phyloP scores from a whole-genome alignment of 2,888 invertebrate species.

The Cabera pusaria region DNA sequence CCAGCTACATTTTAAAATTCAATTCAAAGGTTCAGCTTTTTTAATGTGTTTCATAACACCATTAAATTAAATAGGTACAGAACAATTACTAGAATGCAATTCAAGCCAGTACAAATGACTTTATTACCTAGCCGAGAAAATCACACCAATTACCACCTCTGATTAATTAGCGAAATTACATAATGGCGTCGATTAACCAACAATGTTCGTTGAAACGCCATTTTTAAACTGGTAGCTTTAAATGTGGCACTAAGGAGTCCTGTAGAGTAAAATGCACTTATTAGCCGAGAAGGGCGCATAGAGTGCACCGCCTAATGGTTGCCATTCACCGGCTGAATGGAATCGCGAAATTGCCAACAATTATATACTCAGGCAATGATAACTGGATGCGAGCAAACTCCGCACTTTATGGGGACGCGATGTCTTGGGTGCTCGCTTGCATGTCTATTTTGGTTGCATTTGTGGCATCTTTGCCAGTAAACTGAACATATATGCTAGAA shows the following conservation, averaged over 20 bases:
- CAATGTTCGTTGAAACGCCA: constrained; percentile 35
- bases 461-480: too few species aligned
- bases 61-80: too few species aligned
- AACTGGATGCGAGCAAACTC: constrained; percentile 74
- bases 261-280: constrained; percentile 81
- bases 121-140: neutral
- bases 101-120: too few species aligned
- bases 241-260: constrained; percentile 75
- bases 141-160: constrained; percentile 4
- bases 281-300: constrained; percentile 74
- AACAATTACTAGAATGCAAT: too few species aligned
- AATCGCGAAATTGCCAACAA: constrained; percentile 80
- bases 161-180: constrained; percentile 32
- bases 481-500: too few species aligned
- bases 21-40: too few species aligned
- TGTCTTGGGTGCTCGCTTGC: constrained; percentile 13
- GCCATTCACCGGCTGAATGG: constrained; percentile 78
- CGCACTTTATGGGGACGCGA: constrained; percentile 40
- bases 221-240: constrained; percentile 61
- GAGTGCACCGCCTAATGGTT: constrained; percentile 78
- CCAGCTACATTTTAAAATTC: too few species aligned
- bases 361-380: constrained; percentile 81
- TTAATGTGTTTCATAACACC: too few species aligned
- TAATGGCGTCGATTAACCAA: constrained; percentile 33
- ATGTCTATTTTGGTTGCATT: constrained; percentile 3